Conservation (phyloP, 2,113 vertebrate species). For the Tympanuchus pallidicinctus region DNA sequence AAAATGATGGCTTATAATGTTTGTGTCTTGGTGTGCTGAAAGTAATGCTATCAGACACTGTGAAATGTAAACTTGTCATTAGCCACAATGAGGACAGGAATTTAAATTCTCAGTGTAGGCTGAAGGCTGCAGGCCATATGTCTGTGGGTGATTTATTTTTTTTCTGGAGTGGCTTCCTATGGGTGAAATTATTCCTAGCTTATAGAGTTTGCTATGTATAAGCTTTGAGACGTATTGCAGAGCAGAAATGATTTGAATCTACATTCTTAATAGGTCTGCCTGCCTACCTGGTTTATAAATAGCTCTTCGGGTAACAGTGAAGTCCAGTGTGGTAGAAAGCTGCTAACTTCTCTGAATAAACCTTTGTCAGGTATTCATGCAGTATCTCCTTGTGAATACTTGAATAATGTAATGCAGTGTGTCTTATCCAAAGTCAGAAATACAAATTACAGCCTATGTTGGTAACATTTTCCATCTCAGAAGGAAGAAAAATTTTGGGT, state of each 20-base stretch:
- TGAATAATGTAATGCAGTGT: not conserved
- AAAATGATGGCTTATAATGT: not conserved
- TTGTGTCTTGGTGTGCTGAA: not conserved
- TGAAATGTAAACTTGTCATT: constrained; percentile 39
- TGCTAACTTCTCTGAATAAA: not conserved
- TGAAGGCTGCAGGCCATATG: constrained; percentile 25
- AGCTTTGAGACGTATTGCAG: not conserved
- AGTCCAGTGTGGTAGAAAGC: not conserved
- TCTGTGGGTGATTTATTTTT: not conserved
- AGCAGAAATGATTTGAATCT: not conserved
- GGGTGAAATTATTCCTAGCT: not conserved
- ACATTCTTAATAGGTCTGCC: not conserved
- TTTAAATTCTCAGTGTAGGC: constrained; percentile 3
- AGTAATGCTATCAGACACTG: constrained; percentile 36
- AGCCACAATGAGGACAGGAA: constrained; percentile 2
- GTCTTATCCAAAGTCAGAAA: not conserved
- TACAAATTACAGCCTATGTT: not conserved
- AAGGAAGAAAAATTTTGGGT: not conserved
- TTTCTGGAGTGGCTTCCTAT: not conserved
- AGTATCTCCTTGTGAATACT: not conserved
- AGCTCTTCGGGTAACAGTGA: not conserved
- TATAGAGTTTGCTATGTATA: constrained; percentile 1
- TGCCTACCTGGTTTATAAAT: not conserved
- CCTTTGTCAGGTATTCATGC: not conserved
- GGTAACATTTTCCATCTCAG: not conserved